Evolutionary conservation across 2,888 invertebrate genomes (phyloP).

Genomic region (Bruchidius siliquastri): DNA sequence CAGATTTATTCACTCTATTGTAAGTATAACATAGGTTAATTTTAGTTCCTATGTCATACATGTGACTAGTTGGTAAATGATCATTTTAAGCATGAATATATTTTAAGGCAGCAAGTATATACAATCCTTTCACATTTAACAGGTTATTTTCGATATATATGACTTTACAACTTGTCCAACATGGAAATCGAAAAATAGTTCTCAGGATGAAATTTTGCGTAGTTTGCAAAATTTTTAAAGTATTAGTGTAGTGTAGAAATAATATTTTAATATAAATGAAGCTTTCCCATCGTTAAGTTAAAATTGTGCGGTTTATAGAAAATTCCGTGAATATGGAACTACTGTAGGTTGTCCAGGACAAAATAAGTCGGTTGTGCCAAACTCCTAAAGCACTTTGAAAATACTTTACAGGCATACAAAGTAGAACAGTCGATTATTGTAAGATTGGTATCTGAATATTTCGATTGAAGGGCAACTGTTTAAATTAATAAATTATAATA

Average conservation of each 20-base stretch:
- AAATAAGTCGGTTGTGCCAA: no score
- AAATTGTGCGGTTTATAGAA: no score
- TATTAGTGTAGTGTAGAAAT: not conserved
- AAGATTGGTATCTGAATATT: no score
- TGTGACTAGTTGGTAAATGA: not conserved
- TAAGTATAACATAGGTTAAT: not conserved
- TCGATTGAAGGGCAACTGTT: no score
- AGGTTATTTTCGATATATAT: not conserved
- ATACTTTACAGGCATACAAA: no score
- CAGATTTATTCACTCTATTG: not conserved
- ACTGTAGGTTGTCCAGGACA: no score
- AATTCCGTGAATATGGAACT: no score
- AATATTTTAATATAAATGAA: no score
- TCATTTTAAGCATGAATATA: not conserved
- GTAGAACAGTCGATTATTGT: no score
- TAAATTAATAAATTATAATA: no score
- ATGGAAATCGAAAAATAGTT: not conserved
- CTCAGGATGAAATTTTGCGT: not conserved
- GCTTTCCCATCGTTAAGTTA: no score
- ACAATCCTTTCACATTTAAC: not conserved
- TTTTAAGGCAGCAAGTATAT: not conserved
- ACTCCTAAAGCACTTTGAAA: no score
- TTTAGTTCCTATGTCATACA: not conserved
- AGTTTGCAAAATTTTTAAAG: not conserved
- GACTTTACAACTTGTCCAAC: not conserved